Evolutionary conservation across 2,888 invertebrate genomes (phyloP).

Genomic region (Xestia rhomboidea): DNA sequence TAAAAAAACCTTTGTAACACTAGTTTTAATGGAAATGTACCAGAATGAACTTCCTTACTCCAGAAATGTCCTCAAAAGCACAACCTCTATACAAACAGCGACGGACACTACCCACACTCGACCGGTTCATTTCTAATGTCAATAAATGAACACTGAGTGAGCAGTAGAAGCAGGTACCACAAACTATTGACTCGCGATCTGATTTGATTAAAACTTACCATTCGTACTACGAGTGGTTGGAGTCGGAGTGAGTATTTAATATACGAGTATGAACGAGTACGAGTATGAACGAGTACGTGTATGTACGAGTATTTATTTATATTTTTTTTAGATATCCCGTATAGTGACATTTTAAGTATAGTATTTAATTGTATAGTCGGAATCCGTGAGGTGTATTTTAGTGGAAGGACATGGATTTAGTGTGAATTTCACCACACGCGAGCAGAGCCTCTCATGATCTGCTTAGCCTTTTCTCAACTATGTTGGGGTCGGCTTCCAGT

Average conservation of each 20-base stretch:
- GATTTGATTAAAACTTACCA: constrained; percentile 32
- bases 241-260: background rate
- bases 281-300: too few species aligned
- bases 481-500: background rate
- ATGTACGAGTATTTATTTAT: too few species aligned
- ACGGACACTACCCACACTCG: constrained; percentile 1
- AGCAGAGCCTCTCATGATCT: background rate
- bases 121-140: constrained; percentile 52
- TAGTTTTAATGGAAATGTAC: background rate
- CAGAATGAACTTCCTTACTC: background rate
- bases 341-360: too few species aligned
- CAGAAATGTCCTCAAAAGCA: background rate
- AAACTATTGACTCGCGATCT: constrained; percentile 23
- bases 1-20: too few species aligned
- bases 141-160: constrained; percentile 42
- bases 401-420: background rate
- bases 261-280: too few species aligned
- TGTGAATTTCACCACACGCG: background rate
- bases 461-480: too few species aligned
- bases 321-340: too few species aligned
- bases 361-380: background rate
- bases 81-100: background rate
- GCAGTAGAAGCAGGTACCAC: background rate
- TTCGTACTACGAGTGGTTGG: background rate
- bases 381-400: background rate